These are phyloP conservation scores for Periphyllus acericola DNA, from an alignment of 2,888 invertebrate species.

Conservation along the genomic window DNA sequence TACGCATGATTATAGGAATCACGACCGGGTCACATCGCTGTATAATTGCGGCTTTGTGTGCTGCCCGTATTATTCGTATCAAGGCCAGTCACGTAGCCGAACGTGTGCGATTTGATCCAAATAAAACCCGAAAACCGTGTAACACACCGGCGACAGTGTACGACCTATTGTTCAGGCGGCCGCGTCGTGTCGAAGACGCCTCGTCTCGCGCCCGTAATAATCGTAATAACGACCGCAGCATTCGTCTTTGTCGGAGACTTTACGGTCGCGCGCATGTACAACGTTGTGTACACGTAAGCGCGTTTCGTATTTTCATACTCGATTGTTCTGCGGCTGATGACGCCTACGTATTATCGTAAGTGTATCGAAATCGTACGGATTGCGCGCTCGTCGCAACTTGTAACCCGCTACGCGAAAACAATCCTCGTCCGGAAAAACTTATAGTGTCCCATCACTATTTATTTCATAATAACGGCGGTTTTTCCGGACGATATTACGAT, in stretches of 20 bases:
- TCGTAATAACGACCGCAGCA: background rate
- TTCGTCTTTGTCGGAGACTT: background rate
- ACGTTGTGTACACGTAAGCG: background rate
- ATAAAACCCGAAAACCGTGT: conserved; percentile 25
- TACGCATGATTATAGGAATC: background rate
- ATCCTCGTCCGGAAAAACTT: too few species aligned
- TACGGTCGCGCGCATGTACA: background rate
- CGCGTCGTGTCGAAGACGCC: background rate
- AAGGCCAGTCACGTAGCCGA: conserved; percentile 46
- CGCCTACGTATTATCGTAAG: too few species aligned
- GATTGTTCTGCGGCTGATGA: too few species aligned
- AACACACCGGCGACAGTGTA: background rate
- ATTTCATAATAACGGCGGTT: too few species aligned
- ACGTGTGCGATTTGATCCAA: conserved; percentile 10
- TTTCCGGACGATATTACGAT: too few species aligned
- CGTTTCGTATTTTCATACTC: background rate
- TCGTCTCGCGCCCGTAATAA: background rate
- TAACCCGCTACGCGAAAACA: too few species aligned
- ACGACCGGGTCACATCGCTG: background rate
- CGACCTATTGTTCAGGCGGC: background rate
- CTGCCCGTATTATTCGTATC: conserved; percentile 11
- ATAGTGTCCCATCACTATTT: too few species aligned
- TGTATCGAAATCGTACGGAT: background rate
- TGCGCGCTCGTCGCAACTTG: background rate
- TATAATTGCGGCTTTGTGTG: background rate